These are phyloP conservation scores for Mythimna impura DNA, from an alignment of 2,888 invertebrate species.

Conservation along the genomic window DNA sequence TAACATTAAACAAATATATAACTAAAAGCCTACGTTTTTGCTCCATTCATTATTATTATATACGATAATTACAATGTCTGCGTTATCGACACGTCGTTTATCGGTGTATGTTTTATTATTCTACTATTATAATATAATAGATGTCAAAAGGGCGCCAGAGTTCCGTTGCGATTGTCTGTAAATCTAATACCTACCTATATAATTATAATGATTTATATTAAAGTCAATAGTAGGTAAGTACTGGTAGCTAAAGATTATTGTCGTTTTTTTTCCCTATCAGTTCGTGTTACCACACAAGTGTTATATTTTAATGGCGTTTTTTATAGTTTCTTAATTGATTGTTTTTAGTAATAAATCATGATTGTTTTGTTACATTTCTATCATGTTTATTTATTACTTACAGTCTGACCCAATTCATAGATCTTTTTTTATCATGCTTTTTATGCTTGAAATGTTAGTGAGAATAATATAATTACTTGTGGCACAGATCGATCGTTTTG, in stretches of 20 bases:
- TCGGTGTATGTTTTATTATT: conserved; percentile 21
- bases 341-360: not conserved
- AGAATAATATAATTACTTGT: no score
- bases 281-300: not conserved
- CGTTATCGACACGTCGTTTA: conserved; percentile 28
- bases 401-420: not conserved
- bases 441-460: no score
- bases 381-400: not conserved
- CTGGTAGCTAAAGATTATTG: not conserved
- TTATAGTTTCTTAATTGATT: not conserved
- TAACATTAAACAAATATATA: not conserved
- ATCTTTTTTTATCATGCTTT: no score
- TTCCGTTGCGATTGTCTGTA: conserved; percentile 45
- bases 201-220: not conserved
- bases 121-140: conserved; percentile 5
- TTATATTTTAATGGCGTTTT: conserved; percentile 10
- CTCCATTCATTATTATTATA: not conserved
- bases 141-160: conserved; percentile 39
- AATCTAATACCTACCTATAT: conserved; percentile 10
- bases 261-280: conserved; percentile 24
- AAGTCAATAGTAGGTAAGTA: not conserved
- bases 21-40: not conserved
- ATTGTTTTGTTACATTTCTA: conserved; percentile 1
- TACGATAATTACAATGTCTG: not conserved
- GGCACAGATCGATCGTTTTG: no score